Percentiles rank a stretch among this genome's conserved stretches.
These are phyloP conservation scores for Denticeps clupeoides DNA, from an alignment of 2,797 vertebrate species.

Conservation along the genomic window DNA sequence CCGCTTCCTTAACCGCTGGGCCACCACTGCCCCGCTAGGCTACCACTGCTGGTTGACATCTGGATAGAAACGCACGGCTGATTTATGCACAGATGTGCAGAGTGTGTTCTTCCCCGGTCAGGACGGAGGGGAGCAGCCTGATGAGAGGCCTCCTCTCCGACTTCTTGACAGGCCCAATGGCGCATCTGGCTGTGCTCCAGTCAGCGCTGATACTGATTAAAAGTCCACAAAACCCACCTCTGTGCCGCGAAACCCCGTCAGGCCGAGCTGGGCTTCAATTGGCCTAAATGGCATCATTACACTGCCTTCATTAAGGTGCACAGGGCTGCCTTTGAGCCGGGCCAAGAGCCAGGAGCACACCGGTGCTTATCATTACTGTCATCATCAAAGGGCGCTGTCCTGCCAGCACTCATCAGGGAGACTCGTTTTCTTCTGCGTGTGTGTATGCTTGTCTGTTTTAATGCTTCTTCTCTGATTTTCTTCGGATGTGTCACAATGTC, in stretches of 20 bases:
- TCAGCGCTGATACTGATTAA: slow-evolving; percentile 34
- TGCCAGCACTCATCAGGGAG: slow-evolving; percentile 39
- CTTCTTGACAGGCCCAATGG: slow-evolving; percentile 8
- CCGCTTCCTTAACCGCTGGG: too few relatives aligned
- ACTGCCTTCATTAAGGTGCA: slow-evolving; percentile 17
- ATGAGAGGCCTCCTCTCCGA: slow-evolving; percentile 11
- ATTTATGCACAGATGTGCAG: not conserved
- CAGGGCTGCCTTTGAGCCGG: slow-evolving; percentile 25
- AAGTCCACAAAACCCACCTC: slow-evolving; percentile 28
- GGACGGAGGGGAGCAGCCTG: not conserved
- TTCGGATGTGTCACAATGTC: slow-evolving; percentile 18
- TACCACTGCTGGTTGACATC: too few relatives aligned
- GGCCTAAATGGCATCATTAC: slow-evolving; percentile 24
- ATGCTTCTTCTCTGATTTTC: slow-evolving; percentile 42
- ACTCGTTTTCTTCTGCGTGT: slow-evolving; percentile 2
- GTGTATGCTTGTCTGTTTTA: too few relatives aligned
- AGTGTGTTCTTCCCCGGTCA: not conserved
- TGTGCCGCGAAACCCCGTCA: slow-evolving; percentile 13
- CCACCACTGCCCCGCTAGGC: too few relatives aligned
- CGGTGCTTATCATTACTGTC: slow-evolving; percentile 58
- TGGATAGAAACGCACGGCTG: too few relatives aligned
- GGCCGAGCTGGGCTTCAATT: slow-evolving; percentile 6
- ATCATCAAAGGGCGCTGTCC: slow-evolving; percentile 24
- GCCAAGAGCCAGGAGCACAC: too few relatives aligned
- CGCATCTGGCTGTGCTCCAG: slow-evolving; percentile 24